phyloP scores from a whole-genome alignment of 23 tunicate genomes.

The Oikopleura dioica region DNA sequence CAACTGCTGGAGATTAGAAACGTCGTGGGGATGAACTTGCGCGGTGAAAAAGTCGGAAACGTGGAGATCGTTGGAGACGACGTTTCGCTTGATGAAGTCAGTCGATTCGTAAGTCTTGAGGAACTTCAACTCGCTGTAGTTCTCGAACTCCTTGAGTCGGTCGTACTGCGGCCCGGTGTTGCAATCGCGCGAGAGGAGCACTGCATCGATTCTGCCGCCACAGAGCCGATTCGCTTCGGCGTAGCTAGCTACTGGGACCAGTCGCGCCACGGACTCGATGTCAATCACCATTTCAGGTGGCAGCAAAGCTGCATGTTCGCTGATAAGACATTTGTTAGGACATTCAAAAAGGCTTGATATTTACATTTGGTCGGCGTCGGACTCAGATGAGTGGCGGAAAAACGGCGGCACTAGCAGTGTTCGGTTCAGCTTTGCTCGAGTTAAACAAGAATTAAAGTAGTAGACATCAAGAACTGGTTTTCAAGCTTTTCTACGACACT shows the following conservation, averaged over 20 bases:
- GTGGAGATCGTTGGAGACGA: background rate
- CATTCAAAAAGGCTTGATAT: too few relatives aligned
- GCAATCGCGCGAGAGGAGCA: background rate
- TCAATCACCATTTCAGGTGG: background rate
- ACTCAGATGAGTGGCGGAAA: background rate
- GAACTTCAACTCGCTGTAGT: background rate
- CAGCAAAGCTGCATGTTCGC: background rate
- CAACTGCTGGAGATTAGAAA: background rate
- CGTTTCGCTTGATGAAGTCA: background rate
- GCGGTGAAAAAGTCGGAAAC: background rate
- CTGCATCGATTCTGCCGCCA: background rate
- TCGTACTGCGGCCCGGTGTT: conserved; percentile 10
- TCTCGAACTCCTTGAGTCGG: background rate
- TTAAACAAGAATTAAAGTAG: too few relatives aligned
- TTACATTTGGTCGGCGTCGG: background rate
- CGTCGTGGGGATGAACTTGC: background rate
- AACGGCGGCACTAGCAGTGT: background rate
- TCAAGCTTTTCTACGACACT: too few relatives aligned
- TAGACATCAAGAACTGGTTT: too few relatives aligned
- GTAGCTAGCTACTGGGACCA: background rate
- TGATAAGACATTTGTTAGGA: too few relatives aligned
- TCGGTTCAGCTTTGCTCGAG: conserved; percentile 5
- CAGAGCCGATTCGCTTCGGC: background rate
- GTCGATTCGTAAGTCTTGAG: background rate
- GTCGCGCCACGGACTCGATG: background rate